Evolutionary conservation across 1,140 invertebrate genomes (phyloP).

Genomic region (Drosophila ananassae): DNA sequence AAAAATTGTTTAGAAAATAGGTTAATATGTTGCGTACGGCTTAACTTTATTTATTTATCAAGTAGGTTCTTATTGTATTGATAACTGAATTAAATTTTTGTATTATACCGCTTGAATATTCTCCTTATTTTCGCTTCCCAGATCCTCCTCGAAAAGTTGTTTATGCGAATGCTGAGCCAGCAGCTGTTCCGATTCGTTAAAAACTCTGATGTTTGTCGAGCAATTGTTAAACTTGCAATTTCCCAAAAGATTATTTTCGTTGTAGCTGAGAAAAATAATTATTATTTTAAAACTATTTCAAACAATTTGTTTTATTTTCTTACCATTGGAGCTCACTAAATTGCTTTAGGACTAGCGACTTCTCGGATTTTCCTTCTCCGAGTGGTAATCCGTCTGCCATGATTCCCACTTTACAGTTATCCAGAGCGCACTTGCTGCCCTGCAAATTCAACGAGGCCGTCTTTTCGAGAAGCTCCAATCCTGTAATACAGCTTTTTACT

Average conservation of each 20-base stretch:
- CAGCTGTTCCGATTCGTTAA: slow-evolving; percentile 54
- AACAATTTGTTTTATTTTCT: not conserved
- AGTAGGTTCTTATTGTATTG: not conserved
- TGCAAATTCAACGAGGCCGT: slow-evolving; percentile 36
- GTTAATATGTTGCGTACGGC: not conserved
- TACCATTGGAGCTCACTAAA: slow-evolving; percentile 59
- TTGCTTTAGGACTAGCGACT: slow-evolving; percentile 23
- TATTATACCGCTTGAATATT: slow-evolving; percentile 31
- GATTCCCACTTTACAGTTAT: slow-evolving; percentile 58
- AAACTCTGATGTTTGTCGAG: slow-evolving; percentile 32
- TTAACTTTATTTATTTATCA: slow-evolving; percentile 18
- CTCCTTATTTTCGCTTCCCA: slow-evolving; percentile 61
- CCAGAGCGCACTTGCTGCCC: slow-evolving; percentile 52
- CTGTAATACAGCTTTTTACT: slow-evolving; percentile 52
- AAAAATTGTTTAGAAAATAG: no score
- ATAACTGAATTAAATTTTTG: not conserved
- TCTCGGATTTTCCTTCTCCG: slow-evolving; percentile 22
- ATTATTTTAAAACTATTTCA: not conserved
- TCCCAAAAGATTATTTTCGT: slow-evolving; percentile 51
- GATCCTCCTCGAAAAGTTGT: slow-evolving; percentile 48
- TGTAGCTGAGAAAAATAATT: slow-evolving; percentile 42
- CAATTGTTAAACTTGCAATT: slow-evolving; percentile 58
- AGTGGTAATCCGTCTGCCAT: slow-evolving; percentile 32
- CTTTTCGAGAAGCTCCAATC: slow-evolving; percentile 61
- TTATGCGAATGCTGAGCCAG: slow-evolving; percentile 53